Evolutionary conservation across 92 coral and sea anemone species (phyloP), one percentile per base, ranked within the genome.

Genomic region (Isaurus tuberculatus): DNA sequence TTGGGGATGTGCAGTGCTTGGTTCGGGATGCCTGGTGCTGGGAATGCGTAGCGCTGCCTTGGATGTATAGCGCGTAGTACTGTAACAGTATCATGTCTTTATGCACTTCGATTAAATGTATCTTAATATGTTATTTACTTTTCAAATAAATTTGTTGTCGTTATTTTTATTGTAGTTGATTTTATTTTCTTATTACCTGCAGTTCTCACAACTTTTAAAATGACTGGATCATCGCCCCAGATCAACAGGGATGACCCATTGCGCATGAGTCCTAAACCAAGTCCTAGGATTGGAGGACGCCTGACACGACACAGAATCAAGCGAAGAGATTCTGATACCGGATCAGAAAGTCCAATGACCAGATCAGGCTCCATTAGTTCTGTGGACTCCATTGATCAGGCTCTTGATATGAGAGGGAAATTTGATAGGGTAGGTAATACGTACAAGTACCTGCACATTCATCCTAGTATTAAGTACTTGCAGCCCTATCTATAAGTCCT

Each of bases 311-410:
- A 80, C 58, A 80, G 29, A 80, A 70, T 4, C 14, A 94, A 78
- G 83, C 87, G 92, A 51, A 87, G 72, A 53, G 95, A 93, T 87
- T 87, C 88, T 15, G 87, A 72, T 14, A 93, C 68, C 44, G 93
- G 93, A 0, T 91, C 98, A 40, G 98, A 93, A 28, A 74, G 78
- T 27, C 78, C 95, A 19, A 86, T 87, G 42, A 90, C 97, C 30
- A 88, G 94, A 80, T 80, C 98, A 53, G 99, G 99, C 19, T 97
- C 99, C 31, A 61, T 92, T 61, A 92, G 99, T 29, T 97, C 99
- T 9, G 91, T 88, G 75, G 99, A 97, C 40, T 97, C 99, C 1
- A 89, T 90, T 43, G 95, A 96, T 75, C 87, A 86, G 68, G 65
- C 93, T 34, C 90, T 91, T 23, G 99, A 97, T 44, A 94, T 91